Base-by-base conservation (phyloP, 2,113 vertebrate genomes). In the Arenaria interpres region DNA sequence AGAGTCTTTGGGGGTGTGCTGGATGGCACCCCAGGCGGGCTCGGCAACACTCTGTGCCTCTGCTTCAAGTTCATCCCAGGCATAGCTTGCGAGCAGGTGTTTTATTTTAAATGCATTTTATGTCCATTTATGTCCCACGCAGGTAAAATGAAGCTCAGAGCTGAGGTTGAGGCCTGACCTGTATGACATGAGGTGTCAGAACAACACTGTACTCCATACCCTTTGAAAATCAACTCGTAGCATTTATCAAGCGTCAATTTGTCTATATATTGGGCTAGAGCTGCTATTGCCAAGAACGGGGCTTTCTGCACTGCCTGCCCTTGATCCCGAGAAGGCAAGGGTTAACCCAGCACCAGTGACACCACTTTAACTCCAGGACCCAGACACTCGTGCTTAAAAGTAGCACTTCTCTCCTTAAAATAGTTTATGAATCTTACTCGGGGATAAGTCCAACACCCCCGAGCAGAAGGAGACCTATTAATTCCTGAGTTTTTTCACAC, bases 361-460 rank as follows among this genome's bases (percentile, higher is more conserved):
- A 96, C 86, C 81, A 18, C 84, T 62, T 73, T 50, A 68, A 91
- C 74, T 90, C 96, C 95, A 82, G 66, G 32, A n/a, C 94, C 92
- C 95, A 90, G 96, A 94, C 81, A 17, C 71, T 28, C 25, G 88
- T 51, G 97, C 97, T 97, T 96, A 97, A 97, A 98, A 98, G 98
- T 97, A 97, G 97, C 97, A 97, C 97, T 98, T 97, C 97, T 96
- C 85, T 93, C 88, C 96, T 98, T 98, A 97, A 98, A 98, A 98
- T 98, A 98, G 96, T 96, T 98, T 93, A 95, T 96, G 95, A 88
- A 96, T 97, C 86, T 92, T 78, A 95, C 86, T 76, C 4, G 18
- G 92, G 97, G 93, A 91, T 78, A 91, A 94, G 89, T 96, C 95
- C 35, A 71, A 96, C 97, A 92, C 94, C 92, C 92, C 35, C 9